Percentiles rank a stretch among this genome's conserved stretches.
These are phyloP conservation scores for Elysia crispata DNA, from an alignment of 2,888 invertebrate species.

Conservation along the genomic window DNA sequence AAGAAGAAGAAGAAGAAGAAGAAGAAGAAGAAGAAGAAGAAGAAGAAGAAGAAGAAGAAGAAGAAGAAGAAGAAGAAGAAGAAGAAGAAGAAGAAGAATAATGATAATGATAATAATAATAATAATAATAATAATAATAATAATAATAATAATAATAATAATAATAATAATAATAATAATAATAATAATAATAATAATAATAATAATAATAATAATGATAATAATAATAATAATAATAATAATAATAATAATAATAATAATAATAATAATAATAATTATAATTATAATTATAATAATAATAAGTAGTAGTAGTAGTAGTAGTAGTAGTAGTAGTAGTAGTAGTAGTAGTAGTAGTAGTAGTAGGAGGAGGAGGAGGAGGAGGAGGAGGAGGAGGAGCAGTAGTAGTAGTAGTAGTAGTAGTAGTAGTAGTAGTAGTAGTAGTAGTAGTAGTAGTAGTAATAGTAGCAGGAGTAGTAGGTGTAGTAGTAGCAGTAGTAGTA, in stretches of 20 bases:
- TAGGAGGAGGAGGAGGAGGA: too few relatives aligned
- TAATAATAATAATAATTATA: slow-evolving; percentile 28
- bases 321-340: slow-evolving; percentile 25
- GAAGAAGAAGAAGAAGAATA: too few relatives aligned
- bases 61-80: slow-evolving; percentile 35
- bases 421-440: slow-evolving; percentile 18
- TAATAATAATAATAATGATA: too few relatives aligned
- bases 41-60: slow-evolving; percentile 38
- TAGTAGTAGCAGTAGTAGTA: slow-evolving; percentile 29
- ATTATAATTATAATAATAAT: slow-evolving; percentile 28
- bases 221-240: background rate
- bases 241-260: slow-evolving; percentile 19
- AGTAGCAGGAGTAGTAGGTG: slow-evolving; percentile 30
- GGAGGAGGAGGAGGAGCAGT: background rate
- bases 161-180: too few relatives aligned
- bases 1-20: background rate
- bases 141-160: too few relatives aligned
- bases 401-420: slow-evolving; percentile 23
- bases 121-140: too few relatives aligned
- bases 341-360: slow-evolving; percentile 22
- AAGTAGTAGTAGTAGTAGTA: too few relatives aligned
- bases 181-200: too few relatives aligned
- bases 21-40: slow-evolving; percentile 22
- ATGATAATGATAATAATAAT: too few relatives aligned
- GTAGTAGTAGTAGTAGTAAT: slow-evolving; percentile 31